These are phyloP conservation scores for Drosophila austrosaltans DNA, from an alignment of 2,888 invertebrate genomes.

Conservation along the genomic window DNA sequence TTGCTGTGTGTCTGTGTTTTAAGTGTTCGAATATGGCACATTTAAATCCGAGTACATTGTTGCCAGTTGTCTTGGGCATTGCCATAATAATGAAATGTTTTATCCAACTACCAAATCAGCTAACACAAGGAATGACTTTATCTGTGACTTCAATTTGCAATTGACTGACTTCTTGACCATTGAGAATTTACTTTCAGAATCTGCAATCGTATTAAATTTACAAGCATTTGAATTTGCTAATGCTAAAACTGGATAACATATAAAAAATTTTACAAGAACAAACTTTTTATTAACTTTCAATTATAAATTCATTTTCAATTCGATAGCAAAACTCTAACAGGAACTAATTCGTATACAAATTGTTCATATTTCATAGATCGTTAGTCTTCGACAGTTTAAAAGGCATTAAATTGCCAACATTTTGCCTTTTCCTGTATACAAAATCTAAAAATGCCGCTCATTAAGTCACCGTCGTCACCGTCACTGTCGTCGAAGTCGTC, in stretches of 20 bases:
- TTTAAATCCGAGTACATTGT: slow-evolving; percentile 58
- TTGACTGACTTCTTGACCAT: too few relatives aligned
- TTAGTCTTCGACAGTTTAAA: slow-evolving; percentile 9
- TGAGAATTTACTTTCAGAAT: too few relatives aligned
- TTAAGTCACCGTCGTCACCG: slow-evolving; percentile 20
- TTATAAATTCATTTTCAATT: not conserved
- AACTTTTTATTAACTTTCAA: too few relatives aligned
- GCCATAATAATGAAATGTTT: slow-evolving; percentile 12
- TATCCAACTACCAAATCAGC: not conserved
- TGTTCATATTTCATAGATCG: slow-evolving; percentile 8
- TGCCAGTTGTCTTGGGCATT: slow-evolving; percentile 13
- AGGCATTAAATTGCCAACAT: slow-evolving; percentile 10
- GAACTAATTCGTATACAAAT: slow-evolving; percentile 4
- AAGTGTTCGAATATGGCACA: slow-evolving; percentile 32
- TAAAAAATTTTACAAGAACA: too few relatives aligned
- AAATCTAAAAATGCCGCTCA: slow-evolving; percentile 19
- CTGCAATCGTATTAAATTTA: too few relatives aligned
- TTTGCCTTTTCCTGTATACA: slow-evolving; percentile 19
- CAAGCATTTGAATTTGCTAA: too few relatives aligned
- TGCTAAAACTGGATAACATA: too few relatives aligned
- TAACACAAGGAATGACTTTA: not conserved
- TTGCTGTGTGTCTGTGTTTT: slow-evolving; percentile 30
- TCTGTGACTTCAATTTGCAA: too few relatives aligned
- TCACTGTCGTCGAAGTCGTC: not conserved
- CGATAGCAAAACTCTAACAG: not conserved